A percentile compares a stretch with the other conserved stretches of the same genome.
These are phyloP conservation scores for Graptemys geographica DNA, from an alignment of 2,797 vertebrate species.

Conservation along the genomic window DNA sequence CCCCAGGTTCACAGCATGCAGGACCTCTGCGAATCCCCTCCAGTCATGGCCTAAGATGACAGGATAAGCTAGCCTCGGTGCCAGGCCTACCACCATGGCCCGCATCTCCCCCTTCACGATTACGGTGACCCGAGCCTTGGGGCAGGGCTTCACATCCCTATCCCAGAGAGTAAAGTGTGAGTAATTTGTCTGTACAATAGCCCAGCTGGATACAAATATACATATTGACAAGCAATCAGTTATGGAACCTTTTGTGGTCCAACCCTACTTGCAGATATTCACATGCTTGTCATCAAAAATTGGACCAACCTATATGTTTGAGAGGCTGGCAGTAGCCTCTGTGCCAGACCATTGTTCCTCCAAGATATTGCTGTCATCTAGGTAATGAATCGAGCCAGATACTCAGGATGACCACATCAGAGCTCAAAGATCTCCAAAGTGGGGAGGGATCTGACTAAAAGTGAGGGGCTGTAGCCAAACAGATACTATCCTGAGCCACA, in stretches of 20 bases:
- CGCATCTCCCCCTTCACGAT: too few species aligned
- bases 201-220: slow-evolving; percentile 12
- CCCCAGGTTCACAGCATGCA: neutral
- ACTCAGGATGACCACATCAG: neutral
- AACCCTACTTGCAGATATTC: neutral
- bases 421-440: neutral
- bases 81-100: too few species aligned
- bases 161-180: slow-evolving; percentile 5
- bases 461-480: neutral
- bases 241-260: neutral
- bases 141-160: too few species aligned
- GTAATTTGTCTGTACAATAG: slow-evolving; percentile 10
- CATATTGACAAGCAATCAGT: neutral
- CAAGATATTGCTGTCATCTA: neutral
- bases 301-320: neutral
- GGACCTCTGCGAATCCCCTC: too few species aligned
- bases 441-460: neutral
- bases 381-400: neutral
- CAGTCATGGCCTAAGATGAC: too few species aligned
- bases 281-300: slow-evolving; percentile 19
- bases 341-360: neutral
- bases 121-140: too few species aligned
- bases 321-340: neutral
- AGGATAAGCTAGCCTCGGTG: too few species aligned
- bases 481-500: neutral